Evolutionary conservation across 2,113 vertebrate genomes (phyloP).

Genomic region (Butastur rufipennis): DNA sequence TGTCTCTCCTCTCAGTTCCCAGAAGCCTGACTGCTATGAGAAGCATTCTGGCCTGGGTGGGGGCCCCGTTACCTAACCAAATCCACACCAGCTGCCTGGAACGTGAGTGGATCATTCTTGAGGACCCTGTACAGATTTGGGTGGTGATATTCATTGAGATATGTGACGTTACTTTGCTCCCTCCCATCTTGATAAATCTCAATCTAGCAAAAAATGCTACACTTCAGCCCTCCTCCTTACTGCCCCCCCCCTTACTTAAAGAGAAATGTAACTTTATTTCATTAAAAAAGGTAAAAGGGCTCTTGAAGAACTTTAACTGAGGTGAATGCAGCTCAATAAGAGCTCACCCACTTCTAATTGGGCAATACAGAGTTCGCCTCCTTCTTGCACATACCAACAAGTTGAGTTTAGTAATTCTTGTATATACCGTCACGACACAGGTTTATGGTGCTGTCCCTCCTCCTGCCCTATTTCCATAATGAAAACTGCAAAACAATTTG

Average conservation of each 20-base stretch:
- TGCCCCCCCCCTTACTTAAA: not conserved
- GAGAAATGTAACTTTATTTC: not conserved
- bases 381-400: not conserved
- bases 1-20: not conserved
- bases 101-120: not conserved
- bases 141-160: not conserved
- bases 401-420: not conserved
- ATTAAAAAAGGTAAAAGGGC: not conserved
- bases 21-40: not conserved
- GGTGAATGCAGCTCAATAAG: not conserved
- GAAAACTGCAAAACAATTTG: not conserved
- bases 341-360: not conserved
- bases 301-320: not conserved
- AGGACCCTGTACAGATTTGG: not conserved
- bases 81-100: not conserved
- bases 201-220: not conserved
- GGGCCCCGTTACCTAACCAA: not conserved
- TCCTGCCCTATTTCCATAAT: not conserved
- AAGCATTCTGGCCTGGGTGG: not conserved
- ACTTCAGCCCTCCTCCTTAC: not conserved
- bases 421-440: rapidly evolving
- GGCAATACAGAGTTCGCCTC: not conserved
- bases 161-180: not conserved
- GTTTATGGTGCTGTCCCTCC: not conserved
- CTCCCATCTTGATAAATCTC: not conserved